Conservation (phyloP, 2,888 invertebrate species). For the Gymnosoma rotundatum region DNA sequence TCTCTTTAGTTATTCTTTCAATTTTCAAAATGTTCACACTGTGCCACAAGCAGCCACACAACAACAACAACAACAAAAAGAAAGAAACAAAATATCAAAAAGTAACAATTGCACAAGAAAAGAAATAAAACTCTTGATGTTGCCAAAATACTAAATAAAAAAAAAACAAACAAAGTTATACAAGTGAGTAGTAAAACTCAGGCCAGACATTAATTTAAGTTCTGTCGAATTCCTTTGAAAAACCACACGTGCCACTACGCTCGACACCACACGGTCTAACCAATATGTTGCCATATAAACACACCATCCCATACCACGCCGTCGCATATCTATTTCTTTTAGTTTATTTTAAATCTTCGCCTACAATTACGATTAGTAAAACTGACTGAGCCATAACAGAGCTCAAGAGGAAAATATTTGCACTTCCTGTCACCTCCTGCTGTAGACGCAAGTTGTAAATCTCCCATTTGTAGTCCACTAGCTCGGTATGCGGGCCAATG, state of each 20-base stretch:
- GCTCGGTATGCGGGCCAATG: slow-evolving; percentile 66
- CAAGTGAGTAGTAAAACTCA: slow-evolving; percentile 32
- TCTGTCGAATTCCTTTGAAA: slow-evolving; percentile 67
- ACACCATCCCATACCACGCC: background rate
- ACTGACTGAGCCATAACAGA: slow-evolving; percentile 11
- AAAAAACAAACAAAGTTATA: slow-evolving; percentile 1
- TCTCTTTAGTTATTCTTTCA: slow-evolving; percentile 15
- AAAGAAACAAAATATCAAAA: background rate
- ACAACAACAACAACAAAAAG: slow-evolving; percentile 7
- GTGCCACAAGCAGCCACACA: slow-evolving; percentile 45
- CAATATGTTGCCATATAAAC: slow-evolving; percentile 48
- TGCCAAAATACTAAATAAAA: slow-evolving; percentile 10
- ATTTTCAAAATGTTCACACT: slow-evolving; percentile 55
- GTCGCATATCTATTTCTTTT: background rate
- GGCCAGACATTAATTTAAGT: slow-evolving; percentile 32
- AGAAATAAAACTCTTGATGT: slow-evolving; percentile 5
- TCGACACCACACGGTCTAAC: slow-evolving; percentile 66
- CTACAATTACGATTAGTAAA: slow-evolving; percentile 41
- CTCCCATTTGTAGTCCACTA: slow-evolving; percentile 66
- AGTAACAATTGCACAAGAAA: slow-evolving; percentile 35
- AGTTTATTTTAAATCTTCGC: slow-evolving; percentile 57
- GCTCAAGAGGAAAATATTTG: slow-evolving; percentile 40
- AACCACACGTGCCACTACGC: slow-evolving; percentile 70
- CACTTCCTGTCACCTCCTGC: slow-evolving; percentile 70
- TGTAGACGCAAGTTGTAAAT: slow-evolving; percentile 67